Evolutionary conservation across 1,140 invertebrate species (phyloP), one percentile per base, ranked within the genome.

Genomic region (Panulirus ornatus): DNA sequence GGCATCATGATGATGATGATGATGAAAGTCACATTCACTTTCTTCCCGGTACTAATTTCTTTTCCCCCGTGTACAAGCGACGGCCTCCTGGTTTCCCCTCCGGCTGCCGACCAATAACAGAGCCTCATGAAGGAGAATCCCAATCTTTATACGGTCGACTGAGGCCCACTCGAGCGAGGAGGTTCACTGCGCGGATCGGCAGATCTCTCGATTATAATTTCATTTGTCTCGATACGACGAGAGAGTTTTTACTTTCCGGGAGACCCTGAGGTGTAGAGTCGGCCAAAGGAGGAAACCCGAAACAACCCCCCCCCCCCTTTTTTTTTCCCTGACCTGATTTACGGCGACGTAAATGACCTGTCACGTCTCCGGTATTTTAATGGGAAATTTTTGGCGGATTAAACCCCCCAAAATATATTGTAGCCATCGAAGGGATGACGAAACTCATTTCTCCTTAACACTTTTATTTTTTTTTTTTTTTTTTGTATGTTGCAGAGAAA

Each of bases 191-290:
- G 22, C 6, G 70, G 0, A 42, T 40, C 34, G 38, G 34, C 40
- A 78, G 75, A 78, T 78, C 75, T 78, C 19, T 78, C 38, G 75
- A 44, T 78, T 44, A 78, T 78, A 78, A 78, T 78, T 78, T 78
- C 75, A 78, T 78, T 78, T 42, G 75, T 78, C 75, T 44, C 1
- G 75, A 58, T 22, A 0, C 5, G 54, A 19, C 22, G 19, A 0
- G 11, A 22, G 54, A 58, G 54, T 58, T 14, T 58, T 22, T 58
- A 47, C 44, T 6, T 47, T 47, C 44, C 44, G 44, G 44, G 44
- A 47, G 5, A 47, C 34, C 27, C 2, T 34, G 71, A 34, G 71
- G 71, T 34, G n/a, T n/a, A n/a, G n/a, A n/a, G n/a, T n/a, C n/a
- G n/a, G n/a, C n/a, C n/a, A n/a, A n/a, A n/a, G n/a, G n/a, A n/a